Evolutionary conservation across 2,113 vertebrate genomes (phyloP).

Genomic region (Ibidorhyncha struthersii): DNA sequence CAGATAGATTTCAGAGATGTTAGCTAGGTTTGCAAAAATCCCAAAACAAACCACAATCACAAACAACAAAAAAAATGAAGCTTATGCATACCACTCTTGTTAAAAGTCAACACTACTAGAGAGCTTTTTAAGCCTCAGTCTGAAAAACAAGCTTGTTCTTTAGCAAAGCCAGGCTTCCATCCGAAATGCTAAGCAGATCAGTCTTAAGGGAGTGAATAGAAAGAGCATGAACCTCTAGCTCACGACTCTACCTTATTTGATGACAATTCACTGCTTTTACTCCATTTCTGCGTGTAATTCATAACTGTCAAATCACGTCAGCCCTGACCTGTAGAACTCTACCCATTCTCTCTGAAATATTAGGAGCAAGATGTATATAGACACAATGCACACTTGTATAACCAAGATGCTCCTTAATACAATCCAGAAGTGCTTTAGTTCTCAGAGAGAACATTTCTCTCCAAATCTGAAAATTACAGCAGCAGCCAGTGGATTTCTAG

Average conservation of each 20-base stretch:
- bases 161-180: background rate
- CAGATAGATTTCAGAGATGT: background rate
- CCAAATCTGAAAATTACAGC: background rate
- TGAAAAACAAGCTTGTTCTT: background rate
- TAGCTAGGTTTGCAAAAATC: background rate
- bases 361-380: background rate
- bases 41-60: background rate
- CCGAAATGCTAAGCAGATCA: conserved; percentile 4
- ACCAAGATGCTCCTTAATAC: background rate
- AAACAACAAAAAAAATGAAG: background rate
- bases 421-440: background rate
- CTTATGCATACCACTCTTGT: background rate
- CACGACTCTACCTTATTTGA: background rate
- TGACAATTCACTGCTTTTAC: background rate
- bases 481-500: background rate
- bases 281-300: background rate
- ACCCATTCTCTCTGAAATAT: background rate
- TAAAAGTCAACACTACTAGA: background rate
- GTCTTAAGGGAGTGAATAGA: background rate
- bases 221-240: background rate
- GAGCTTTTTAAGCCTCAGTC: background rate
- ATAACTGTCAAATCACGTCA: background rate
- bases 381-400: background rate
- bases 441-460: background rate
- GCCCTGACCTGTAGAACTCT: background rate